phyloP scores from a whole-genome alignment of 2,888 invertebrate genomes.

The Oligia strigilis region DNA sequence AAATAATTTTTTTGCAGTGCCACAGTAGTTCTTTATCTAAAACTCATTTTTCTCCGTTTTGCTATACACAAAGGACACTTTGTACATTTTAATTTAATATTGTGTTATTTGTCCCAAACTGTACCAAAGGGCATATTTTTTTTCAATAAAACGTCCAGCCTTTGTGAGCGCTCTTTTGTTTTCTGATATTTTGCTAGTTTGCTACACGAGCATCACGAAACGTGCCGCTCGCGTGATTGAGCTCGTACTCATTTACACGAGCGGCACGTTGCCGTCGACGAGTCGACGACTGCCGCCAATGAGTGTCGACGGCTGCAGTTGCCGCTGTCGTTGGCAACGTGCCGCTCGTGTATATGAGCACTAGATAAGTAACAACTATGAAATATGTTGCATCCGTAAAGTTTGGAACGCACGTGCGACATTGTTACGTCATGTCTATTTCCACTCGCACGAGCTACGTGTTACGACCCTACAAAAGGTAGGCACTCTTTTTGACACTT shows the following conservation, averaged over 20 bases:
- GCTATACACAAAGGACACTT: slow-evolving; percentile 35
- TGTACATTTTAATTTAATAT: slow-evolving; percentile 36
- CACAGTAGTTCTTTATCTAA: slow-evolving; percentile 8
- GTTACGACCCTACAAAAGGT: slow-evolving; percentile 3
- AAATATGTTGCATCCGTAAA: slow-evolving; percentile 46
- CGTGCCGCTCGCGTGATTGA: too few species aligned
- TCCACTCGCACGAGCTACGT: slow-evolving; percentile 2
- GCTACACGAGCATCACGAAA: too few species aligned
- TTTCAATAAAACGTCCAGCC: slow-evolving; percentile 29
- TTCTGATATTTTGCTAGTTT: slow-evolving; percentile 44
- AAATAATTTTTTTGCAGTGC: slow-evolving; percentile 1
- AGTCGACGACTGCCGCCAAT: too few species aligned
- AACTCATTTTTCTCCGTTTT: slow-evolving; percentile 21
- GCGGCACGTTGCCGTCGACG: too few species aligned
- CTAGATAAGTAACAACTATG: slow-evolving; percentile 25
- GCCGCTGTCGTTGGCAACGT: neutral
- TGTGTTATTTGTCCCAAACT: slow-evolving; percentile 30
- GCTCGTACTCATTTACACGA: too few species aligned
- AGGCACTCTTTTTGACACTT: slow-evolving; percentile 17
- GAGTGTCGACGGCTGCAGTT: neutral
- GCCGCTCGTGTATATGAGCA: neutral
- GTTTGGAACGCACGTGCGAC: slow-evolving; percentile 12
- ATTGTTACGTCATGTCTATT: slow-evolving; percentile 1
- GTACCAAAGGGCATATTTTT: slow-evolving; percentile 19
- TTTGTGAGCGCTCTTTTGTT: slow-evolving; percentile 55